These are phyloP conservation scores for Xyrauchen texanus DNA, from an alignment of 2,113 vertebrate genomes.

Conservation along the genomic window DNA sequence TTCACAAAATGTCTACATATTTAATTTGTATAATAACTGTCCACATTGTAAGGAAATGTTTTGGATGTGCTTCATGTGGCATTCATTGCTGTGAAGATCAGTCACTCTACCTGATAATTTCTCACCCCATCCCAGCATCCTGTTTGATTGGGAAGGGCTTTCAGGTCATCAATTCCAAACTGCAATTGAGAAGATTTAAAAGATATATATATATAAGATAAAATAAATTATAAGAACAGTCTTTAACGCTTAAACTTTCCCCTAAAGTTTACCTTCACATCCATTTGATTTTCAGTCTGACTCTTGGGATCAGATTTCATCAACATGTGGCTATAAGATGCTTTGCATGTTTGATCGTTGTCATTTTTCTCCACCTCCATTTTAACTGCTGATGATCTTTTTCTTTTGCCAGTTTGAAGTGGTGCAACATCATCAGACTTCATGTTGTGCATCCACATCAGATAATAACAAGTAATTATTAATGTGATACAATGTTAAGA, in stretches of 20 bases:
- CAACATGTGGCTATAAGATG: slow-evolving; percentile 82
- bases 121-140: slow-evolving; percentile 94
- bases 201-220: too few species aligned
- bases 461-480: slow-evolving; percentile 5
- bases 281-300: slow-evolving; percentile 87
- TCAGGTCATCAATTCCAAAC: slow-evolving; percentile 95
- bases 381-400: slow-evolving; percentile 52
- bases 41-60: too few species aligned
- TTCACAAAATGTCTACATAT: too few species aligned
- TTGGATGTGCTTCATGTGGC: too few species aligned
- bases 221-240: too few species aligned
- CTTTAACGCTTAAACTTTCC: too few species aligned
- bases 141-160: slow-evolving; percentile 84
- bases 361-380: too few species aligned
- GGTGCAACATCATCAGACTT: slow-evolving; percentile 1
- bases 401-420: slow-evolving; percentile 52
- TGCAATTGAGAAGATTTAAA: too few species aligned
- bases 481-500: too few species aligned
- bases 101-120: slow-evolving; percentile 93
- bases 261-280: slow-evolving; percentile 82
- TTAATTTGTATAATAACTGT: too few species aligned
- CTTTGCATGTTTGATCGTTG: slow-evolving; percentile 42
- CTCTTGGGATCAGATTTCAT: slow-evolving; percentile 97
- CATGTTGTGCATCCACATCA: background rate
- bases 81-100: background rate